Percentiles rank a stretch among this genome's conserved stretches.
phyloP scores from a whole-genome alignment of 2,113 vertebrate species.

The Lagopus leucura region DNA sequence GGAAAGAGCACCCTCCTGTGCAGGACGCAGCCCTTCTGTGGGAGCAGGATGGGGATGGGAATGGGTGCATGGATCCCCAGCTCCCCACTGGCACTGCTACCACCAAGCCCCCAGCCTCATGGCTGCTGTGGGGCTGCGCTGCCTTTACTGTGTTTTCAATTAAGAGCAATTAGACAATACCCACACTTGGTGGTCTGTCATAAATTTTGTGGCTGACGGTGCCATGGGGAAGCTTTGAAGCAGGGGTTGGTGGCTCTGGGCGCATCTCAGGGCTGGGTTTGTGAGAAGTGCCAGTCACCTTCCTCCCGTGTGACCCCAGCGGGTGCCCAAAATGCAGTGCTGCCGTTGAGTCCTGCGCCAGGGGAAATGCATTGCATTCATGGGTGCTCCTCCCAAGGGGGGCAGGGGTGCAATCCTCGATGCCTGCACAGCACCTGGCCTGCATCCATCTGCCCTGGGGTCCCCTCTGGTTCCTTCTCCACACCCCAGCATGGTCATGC shows the following conservation, averaged over 20 bases:
- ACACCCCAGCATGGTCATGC: rapidly evolving
- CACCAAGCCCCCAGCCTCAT: background rate
- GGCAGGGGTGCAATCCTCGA: rapidly evolving
- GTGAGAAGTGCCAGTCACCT: background rate
- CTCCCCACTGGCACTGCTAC: rapidly evolving
- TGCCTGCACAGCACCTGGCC: rapidly evolving
- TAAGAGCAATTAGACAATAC: slow-evolving; percentile 43
- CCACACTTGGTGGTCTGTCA: background rate
- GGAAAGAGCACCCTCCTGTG: slow-evolving; percentile 41
- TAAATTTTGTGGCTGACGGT: background rate
- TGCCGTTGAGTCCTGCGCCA: rapidly evolving
- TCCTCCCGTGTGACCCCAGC: rapidly evolving
- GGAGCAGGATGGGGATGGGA: rapidly evolving
- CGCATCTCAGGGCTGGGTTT: rapidly evolving
- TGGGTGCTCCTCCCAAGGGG: background rate
- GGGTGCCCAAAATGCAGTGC: rapidly evolving
- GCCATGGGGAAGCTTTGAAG: background rate
- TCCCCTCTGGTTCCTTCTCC: rapidly evolving
- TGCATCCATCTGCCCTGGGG: background rate
- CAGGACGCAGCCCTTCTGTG: background rate
- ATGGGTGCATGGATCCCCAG: rapidly evolving
- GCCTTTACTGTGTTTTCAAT: slow-evolving; percentile 41
- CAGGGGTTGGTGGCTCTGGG: rapidly evolving
- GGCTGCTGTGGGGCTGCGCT: background rate
- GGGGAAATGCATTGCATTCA: rapidly evolving